These are phyloP conservation scores for Dicentrarchus labrax DNA, from an alignment of 2,113 vertebrate species.

Conservation along the genomic window DNA sequence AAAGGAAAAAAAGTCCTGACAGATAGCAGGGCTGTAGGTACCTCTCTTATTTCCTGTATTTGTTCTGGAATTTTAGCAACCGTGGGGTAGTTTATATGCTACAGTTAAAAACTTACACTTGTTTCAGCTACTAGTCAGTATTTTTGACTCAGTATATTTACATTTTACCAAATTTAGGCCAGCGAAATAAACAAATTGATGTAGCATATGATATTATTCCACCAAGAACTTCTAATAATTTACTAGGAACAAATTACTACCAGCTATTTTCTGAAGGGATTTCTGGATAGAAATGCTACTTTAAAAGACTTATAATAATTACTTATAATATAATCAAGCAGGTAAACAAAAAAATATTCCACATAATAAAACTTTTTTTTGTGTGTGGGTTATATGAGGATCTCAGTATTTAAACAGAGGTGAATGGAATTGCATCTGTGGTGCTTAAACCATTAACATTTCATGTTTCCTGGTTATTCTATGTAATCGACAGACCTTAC, in stretches of 20 bases:
- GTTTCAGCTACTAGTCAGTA: not conserved
- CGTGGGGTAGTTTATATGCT: too few species aligned
- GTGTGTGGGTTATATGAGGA: too few species aligned
- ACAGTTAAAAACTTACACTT: not conserved
- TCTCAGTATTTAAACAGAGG: too few species aligned
- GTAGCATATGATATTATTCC: not conserved
- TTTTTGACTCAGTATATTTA: not conserved
- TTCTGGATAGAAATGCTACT: not conserved
- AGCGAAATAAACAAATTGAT: not conserved
- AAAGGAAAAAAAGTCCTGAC: not conserved
- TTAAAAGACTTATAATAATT: not conserved
- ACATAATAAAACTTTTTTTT: not conserved
- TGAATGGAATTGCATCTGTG: not conserved
- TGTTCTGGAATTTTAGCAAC: not conserved
- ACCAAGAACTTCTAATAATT: not conserved
- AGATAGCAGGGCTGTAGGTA: not conserved
- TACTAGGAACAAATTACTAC: not conserved
- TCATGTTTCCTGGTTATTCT: not conserved
- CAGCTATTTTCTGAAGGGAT: not conserved
- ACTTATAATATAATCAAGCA: not conserved
- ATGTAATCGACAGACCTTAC: not conserved
- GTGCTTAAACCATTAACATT: not conserved
- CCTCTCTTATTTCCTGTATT: not conserved
- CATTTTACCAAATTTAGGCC: not conserved
- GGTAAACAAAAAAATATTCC: not conserved